Evolutionary conservation across 2,888 invertebrate genomes (phyloP).

Genomic region (Drosophila nr. perissopoda): DNA sequence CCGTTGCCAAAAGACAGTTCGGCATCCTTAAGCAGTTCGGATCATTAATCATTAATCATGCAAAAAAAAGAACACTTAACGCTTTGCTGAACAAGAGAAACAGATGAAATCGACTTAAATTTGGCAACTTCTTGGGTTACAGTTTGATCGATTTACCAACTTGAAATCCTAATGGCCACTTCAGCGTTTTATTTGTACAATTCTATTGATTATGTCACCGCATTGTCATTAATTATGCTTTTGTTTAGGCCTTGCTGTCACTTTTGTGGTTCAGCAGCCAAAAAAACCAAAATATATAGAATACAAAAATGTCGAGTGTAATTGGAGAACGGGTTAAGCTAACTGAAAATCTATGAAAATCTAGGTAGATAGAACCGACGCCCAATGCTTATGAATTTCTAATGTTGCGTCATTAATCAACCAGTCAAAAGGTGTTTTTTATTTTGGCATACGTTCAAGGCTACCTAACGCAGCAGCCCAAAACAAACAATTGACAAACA

Average conservation of each 20-base stretch:
- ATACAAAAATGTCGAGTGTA: conserved; percentile 40
- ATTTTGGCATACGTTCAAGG: conserved; percentile 80
- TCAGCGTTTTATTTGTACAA: conserved; percentile 31
- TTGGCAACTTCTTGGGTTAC: conserved; percentile 42
- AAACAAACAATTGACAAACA: conserved; percentile 60
- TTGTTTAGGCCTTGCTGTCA: conserved; percentile 64
- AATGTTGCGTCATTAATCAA: conserved; percentile 80
- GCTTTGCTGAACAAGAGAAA: conserved; percentile 41
- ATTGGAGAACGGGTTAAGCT: conserved; percentile 45
- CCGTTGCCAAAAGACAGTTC: conserved; percentile 26
- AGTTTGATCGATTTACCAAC: conserved; percentile 52
- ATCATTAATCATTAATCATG: conserved; percentile 69
- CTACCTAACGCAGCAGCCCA: conserved; percentile 55
- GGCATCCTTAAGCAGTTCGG: conserved; percentile 12
- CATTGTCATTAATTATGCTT: conserved; percentile 66
- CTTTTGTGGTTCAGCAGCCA: conserved; percentile 58
- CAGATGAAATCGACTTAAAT: conserved; percentile 42
- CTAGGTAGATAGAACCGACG: conserved; percentile 30
- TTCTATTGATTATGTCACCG: conserved; percentile 53
- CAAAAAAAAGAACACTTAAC: conserved; percentile 62
- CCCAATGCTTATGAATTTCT: conserved; percentile 74
- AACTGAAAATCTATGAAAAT: conserved; percentile 21
- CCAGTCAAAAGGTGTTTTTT: conserved; percentile 58
- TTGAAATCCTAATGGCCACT: conserved; percentile 35
- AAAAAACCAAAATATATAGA: conserved; percentile 16